Conservation (phyloP, 2,888 invertebrate species). For the Colletes collaris region DNA sequence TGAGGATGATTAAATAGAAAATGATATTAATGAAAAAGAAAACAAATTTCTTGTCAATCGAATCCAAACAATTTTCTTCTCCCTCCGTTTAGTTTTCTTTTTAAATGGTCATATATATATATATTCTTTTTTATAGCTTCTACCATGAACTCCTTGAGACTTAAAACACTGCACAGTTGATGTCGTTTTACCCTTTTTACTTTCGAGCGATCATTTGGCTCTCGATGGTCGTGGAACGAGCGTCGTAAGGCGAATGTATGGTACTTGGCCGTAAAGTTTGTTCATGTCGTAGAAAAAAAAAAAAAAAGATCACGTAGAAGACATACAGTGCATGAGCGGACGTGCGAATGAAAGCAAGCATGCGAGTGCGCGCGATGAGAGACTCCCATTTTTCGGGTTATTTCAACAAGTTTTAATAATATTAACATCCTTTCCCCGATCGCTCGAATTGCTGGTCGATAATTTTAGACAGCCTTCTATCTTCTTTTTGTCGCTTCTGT, state of each 20-base stretch:
- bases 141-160: conserved; percentile 47
- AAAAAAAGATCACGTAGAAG: not conserved
- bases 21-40: conserved; percentile 75
- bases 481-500: conserved; percentile 74
- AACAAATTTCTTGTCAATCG: conserved; percentile 65
- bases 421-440: conserved; percentile 16
- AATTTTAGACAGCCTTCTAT: conserved; percentile 66
- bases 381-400: conserved; percentile 20
- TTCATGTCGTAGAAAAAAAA: not conserved
- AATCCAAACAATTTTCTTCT: conserved; percentile 61
- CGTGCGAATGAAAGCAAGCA: conserved; percentile 53
- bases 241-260: conserved; percentile 9
- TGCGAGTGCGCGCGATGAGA: conserved; percentile 47
- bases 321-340: conserved; percentile 8
- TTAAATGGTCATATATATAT: conserved; percentile 39
- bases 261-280: not conserved
- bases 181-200: conserved; percentile 14
- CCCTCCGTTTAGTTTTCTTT: conserved; percentile 49
- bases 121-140: no score
- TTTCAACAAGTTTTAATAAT: not conserved
- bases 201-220: not conserved
- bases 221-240: not conserved
- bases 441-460: conserved; percentile 14
- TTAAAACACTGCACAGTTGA: conserved; percentile 77
- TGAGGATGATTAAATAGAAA: conserved; percentile 78